These are phyloP conservation scores for Trissoscelio sp. DNA, from an alignment of 2,888 invertebrate genomes.

Conservation along the genomic window DNA sequence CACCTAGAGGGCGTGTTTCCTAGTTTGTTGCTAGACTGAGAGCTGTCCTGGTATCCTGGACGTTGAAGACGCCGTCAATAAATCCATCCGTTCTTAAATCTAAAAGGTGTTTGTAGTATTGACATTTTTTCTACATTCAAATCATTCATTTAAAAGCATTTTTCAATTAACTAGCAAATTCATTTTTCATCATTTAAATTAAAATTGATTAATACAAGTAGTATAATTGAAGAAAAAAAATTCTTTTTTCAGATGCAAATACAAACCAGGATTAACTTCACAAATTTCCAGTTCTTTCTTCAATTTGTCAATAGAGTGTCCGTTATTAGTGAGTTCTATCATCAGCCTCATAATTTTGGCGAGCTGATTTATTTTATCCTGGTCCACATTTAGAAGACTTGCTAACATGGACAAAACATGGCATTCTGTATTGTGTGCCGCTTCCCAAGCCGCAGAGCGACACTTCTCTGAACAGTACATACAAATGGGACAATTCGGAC, in stretches of 20 bases:
- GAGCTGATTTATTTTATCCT: conserved; percentile 80
- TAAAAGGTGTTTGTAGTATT: background rate
- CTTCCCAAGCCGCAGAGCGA: conserved; percentile 76
- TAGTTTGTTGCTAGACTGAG: conserved; percentile 81
- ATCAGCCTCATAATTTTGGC: conserved; percentile 80
- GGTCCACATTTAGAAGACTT: conserved; percentile 78
- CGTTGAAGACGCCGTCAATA: conserved; percentile 77
- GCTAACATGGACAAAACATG: conserved; percentile 75
- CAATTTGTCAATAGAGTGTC: conserved; percentile 76
- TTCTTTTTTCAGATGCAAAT: conserved; percentile 21
- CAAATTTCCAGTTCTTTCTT: conserved; percentile 77
- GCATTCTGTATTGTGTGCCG: conserved; percentile 79
- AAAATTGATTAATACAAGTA: background rate
- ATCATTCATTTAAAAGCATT: no score
- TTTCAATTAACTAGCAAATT: background rate
- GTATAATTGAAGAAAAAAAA: background rate
- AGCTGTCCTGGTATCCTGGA: conserved; percentile 77
- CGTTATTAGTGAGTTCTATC: conserved; percentile 77
- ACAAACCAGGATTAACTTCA: conserved; percentile 78
- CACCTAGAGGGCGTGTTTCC: conserved; percentile 78
- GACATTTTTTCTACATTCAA: no score
- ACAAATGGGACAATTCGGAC: conserved; percentile 79
- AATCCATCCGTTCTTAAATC: conserved; percentile 80
- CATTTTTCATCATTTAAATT: background rate
- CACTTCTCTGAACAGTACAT: conserved; percentile 81